Evolutionary conservation across 2,888 invertebrate species (phyloP), one percentile per base, ranked within the genome.

Genomic region (Amphipyra berbera): DNA sequence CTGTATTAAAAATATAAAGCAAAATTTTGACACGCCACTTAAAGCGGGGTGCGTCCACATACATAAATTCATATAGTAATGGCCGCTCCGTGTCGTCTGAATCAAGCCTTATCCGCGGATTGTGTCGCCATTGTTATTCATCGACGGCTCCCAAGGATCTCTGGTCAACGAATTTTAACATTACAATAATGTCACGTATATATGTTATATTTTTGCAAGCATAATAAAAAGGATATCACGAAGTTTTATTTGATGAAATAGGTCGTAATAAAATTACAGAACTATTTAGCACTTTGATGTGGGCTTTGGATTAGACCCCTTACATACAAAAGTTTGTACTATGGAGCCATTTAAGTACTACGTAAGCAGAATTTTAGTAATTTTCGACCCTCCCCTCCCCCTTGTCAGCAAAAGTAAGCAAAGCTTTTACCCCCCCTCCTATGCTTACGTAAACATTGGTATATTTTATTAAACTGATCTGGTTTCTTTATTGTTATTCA

Each of bases 61-160:
- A 89, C 93, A 94, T 94, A 91, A 86, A 94, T 94, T 93, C 94
- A 94, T 92, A 88, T 78, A 67, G 87, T 93, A 92, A 94, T 94
- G 92, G 92, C 68, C 53, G 80, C 84, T 73, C 76, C 88, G 78
- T 93, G 94, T 93, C 85, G 66, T 73, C 77, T 77, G 82, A 83
- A 82, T 80, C 83, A 80, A 78, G 75, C 79, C 83, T 82, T 78
- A 76, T 71, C 78, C 78, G 37, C 61, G 83, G 86, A 86, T 88
- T 85, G 81, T 72, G 76, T 63, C 68, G 65, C 80, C 73, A 92
- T 93, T 93, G 90, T 92, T 90, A 93, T 93, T 92, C 92, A 89
- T 83, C 82, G 84, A 68, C 72, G 72, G 79, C 75, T 81, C 72
- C 79, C 81, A 68, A 72, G 86, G 88, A 87, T 88, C 88, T 83